Evolutionary conservation across 2,113 vertebrate species (phyloP).

Genomic region (Chaenogobius annularis): DNA sequence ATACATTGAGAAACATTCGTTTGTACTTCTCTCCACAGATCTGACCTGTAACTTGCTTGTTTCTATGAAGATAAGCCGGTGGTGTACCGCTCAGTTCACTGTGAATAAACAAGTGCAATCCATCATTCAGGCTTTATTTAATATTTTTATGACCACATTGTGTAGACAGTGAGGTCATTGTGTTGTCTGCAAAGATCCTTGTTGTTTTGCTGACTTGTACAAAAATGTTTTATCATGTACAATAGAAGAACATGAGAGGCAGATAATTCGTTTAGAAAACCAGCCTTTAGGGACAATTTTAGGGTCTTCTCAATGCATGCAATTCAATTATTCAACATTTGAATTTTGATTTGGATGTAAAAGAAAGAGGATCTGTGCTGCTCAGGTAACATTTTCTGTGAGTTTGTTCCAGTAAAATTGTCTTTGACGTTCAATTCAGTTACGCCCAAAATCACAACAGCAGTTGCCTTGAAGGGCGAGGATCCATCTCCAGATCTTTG

Average conservation of each 20-base stretch:
- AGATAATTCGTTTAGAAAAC: background rate
- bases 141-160: background rate
- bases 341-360: background rate
- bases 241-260: background rate
- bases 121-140: background rate
- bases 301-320: background rate
- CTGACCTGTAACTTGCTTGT: too few species aligned
- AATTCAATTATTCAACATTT: background rate
- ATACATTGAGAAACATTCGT: too few species aligned
- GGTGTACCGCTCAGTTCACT: background rate
- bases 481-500: too few species aligned
- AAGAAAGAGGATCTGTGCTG: background rate
- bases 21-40: too few species aligned
- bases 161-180: conserved; percentile 12
- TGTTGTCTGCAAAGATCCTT: conserved; percentile 16
- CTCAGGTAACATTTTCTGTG: background rate
- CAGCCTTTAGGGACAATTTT: background rate
- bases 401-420: background rate
- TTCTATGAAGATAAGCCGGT: too few species aligned
- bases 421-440: background rate
- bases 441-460: too few species aligned
- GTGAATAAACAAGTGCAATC: background rate
- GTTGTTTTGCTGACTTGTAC: background rate
- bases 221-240: conserved; percentile 1
- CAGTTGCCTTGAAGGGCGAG: too few species aligned